Base-by-base conservation (phyloP, 2,888 invertebrate species). In the Magallana nippona region DNA sequence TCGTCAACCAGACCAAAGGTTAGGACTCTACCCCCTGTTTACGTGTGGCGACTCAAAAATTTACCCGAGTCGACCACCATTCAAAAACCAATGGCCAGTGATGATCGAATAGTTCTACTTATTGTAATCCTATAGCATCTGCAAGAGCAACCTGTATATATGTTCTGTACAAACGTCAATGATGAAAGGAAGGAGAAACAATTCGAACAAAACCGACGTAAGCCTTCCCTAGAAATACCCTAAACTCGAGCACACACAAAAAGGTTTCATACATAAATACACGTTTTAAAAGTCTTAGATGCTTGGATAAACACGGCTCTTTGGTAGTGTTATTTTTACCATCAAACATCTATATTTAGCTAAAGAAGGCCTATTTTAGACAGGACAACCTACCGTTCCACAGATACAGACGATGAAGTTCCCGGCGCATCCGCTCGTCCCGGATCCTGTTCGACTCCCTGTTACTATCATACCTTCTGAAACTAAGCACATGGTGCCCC, bases 361-460 rank as follows among this genome's bases (percentile, higher is more conserved):
- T 13, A 71, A n/a, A 27, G 27, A 71, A 17, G 71, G n/a, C 44
- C 60, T 60, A 60, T 60, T 60, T 60, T n/a, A 71, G 27, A 60
- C 60, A 60, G 17, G 60, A 60, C n/a, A 62, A 82, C 85, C 81
- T 80, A 88, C 88, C 85, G 77, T 88, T 83, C 86, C 84, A 87
- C 17, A 84, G 82, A 78, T 88, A 88, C 8, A 84, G 84, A 55
- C 84, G 83, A 58, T 87, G 84, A 11, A 88, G 82, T 81, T 86
- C 85, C 81, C 86, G 71, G 32, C 83, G 81, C 13, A 82, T 77
- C 19, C 84, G 27, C 58, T 86, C 87, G 0, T 88, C 88, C n/a
- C 79, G 62, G 10, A 83, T 83, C 55, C 83, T 62, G 11, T 84
- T 77, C 11, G 84, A 83, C 27, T 84, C 81, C 56, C 84, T 58